Evolutionary conservation across 2,113 vertebrate species (phyloP), one percentile per base, ranked within the genome.

Genomic region (Baryphthengus martii): DNA sequence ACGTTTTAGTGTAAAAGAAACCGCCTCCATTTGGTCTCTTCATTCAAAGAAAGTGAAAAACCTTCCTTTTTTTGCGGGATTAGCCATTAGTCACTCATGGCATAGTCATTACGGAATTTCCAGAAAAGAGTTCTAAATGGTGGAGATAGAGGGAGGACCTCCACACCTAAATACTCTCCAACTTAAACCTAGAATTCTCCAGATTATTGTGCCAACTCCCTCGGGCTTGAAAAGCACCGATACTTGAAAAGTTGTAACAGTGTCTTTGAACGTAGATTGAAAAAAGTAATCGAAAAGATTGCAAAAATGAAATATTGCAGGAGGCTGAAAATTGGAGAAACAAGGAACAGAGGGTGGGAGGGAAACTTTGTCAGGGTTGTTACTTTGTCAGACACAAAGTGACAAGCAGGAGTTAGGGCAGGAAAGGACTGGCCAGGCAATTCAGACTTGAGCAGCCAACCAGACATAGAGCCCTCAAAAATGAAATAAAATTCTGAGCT

Each of bases 1-100:
- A 88, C 50, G 45, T 62, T 83, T 90, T 45, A 70, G 10, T 50
- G 42, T 73, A 91, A 83, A 89, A 78, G 9, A 85, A 82, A 85
- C 37, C 73, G 53, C 13, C 31, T 94, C 40, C 8, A 53, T 80
- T 80, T 70, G 75, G 42, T 20, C 23, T 83, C 53, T 53, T 91
- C 28, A 35, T 53, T 76, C 65, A 91, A 62, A 72, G 39, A 67
- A 63, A 75, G 24, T 44, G n/a, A 88, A 90, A 79, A 37, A 3
- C 1, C 13, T 67, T 58, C 33, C 8, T 70, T 82, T 83, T 47
- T 65, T 68, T 67, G 33, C 39, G 85, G 47, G 76, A 87, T 75
- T 85, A 86, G 40, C 44, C 49, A 87, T 39, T n/a, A 72, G 61
- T 71, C 65, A 74, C 39, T 40, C 42, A n/a, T 20, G 25, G 40